phyloP scores from a whole-genome alignment of 2,888 invertebrate species.

The Meiosimyza platycephala region DNA sequence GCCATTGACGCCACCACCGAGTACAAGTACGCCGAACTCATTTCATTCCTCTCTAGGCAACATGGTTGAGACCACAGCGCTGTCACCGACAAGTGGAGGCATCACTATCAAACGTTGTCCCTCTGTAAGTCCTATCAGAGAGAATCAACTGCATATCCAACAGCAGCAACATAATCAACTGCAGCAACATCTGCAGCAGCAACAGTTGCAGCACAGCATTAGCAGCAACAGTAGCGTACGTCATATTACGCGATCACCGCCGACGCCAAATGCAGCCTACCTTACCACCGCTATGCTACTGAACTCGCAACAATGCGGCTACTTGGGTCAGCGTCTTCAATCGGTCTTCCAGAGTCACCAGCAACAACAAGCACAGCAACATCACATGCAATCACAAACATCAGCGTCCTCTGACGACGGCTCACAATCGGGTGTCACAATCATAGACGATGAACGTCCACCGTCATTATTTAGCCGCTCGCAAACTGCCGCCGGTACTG shows the following conservation, averaged over 20 bases:
- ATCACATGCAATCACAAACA: conserved; percentile 57
- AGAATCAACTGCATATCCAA: conserved; percentile 51
- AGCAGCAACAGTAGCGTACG: conserved; percentile 43
- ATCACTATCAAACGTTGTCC: conserved; percentile 61
- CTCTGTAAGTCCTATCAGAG: conserved; percentile 50
- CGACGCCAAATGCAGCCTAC: conserved; percentile 58
- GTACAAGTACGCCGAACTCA: neutral
- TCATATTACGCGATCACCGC: conserved; percentile 45
- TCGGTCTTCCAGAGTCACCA: conserved; percentile 62
- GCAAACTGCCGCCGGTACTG: conserved; percentile 44
- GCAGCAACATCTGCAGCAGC: conserved; percentile 49
- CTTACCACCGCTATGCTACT: conserved; percentile 67
- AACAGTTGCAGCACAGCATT: conserved; percentile 46
- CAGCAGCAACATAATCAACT: conserved; percentile 50
- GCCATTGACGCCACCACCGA: conserved; percentile 53
- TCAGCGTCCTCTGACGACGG: conserved; percentile 62
- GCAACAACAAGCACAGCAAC: conserved; percentile 56
- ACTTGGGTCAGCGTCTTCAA: conserved; percentile 65
- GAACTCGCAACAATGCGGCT: conserved; percentile 66
- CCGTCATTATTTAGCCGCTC: conserved; percentile 39
- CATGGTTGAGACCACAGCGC: conserved; percentile 62
- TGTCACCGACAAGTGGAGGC: conserved; percentile 54
- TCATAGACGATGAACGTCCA: conserved; percentile 59
- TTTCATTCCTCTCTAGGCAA: conserved; percentile 23
- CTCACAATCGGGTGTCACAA: conserved; percentile 61